These are phyloP conservation scores for Aviceda subcristata DNA, from an alignment of 2,113 vertebrate species.

Conservation along the genomic window DNA sequence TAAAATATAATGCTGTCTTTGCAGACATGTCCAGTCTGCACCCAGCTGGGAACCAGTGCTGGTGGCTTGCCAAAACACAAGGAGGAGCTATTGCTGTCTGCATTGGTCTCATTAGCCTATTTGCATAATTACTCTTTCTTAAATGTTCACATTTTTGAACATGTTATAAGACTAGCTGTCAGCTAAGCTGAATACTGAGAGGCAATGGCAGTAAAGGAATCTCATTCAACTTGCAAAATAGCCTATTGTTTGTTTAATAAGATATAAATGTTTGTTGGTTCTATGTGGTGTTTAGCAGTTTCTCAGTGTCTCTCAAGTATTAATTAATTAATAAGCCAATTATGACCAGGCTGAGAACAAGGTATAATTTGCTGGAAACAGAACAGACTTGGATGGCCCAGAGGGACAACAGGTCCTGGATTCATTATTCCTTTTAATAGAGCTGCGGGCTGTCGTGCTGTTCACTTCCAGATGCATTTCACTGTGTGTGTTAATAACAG, in stretches of 20 bases:
- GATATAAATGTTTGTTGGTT: background rate
- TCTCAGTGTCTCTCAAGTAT: background rate
- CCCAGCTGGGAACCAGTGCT: background rate
- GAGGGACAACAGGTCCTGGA: background rate
- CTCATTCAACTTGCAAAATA: background rate
- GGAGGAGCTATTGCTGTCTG: background rate
- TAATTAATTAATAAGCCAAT: slow-evolving; percentile 33
- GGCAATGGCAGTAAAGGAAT: background rate
- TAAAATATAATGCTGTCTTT: background rate
- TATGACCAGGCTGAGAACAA: background rate
- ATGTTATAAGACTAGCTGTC: background rate
- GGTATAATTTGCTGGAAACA: background rate
- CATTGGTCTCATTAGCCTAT: background rate
- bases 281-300: background rate
- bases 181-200: background rate
- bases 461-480: background rate
- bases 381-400: background rate
- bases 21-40: rapidly evolving
- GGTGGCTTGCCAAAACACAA: background rate
- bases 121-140: slow-evolving; percentile 1
- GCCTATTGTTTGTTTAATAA: background rate
- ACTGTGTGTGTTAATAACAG: background rate
- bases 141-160: background rate
- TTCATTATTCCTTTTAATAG: background rate
- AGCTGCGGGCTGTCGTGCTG: background rate